phyloP scores from a whole-genome alignment of 2,113 vertebrate genomes.

The Paramisgurnus dabryanus region DNA sequence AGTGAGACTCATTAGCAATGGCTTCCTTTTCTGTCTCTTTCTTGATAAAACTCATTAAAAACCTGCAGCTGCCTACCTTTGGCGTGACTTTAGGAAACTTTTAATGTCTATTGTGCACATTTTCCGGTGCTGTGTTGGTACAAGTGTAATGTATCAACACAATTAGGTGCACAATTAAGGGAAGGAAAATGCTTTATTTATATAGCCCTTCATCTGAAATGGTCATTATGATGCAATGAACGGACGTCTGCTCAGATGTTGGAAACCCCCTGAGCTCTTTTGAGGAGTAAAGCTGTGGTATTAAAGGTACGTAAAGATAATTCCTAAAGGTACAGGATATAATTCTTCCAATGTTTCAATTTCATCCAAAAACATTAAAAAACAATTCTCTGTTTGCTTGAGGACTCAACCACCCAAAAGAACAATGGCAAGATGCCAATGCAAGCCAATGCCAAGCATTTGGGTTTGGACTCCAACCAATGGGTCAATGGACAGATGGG shows the following conservation, averaged over 20 bases:
- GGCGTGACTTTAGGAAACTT: conserved; percentile 16
- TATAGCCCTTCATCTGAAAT: not conserved
- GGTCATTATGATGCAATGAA: conserved; percentile 4
- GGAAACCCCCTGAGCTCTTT: not conserved
- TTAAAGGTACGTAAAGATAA: too few species aligned
- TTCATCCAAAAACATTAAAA: too few species aligned
- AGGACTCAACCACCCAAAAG: too few species aligned
- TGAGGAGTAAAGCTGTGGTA: too few species aligned
- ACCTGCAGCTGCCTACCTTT: conserved; percentile 36
- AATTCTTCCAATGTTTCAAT: too few species aligned
- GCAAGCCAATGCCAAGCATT: too few species aligned
- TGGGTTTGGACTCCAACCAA: too few species aligned
- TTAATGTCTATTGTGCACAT: conserved; percentile 28
- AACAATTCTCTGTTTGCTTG: too few species aligned
- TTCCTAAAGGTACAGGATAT: too few species aligned
- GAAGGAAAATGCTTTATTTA: conserved; percentile 3
- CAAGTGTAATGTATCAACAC: not conserved
- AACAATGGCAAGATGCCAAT: too few species aligned
- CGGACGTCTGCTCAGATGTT: not conserved
- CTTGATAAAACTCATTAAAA: conserved; percentile 47
- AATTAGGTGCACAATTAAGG: conserved; percentile 10
- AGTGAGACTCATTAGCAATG: conserved; percentile 49
- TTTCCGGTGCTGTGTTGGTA: conserved; percentile 10
- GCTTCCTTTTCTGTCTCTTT: conserved; percentile 20
- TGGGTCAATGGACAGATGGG: too few species aligned